Percentiles rank a stretch among this genome's conserved stretches.
Conservation (phyloP, 2,113 vertebrate species). For the Larimichthys crocea region DNA sequence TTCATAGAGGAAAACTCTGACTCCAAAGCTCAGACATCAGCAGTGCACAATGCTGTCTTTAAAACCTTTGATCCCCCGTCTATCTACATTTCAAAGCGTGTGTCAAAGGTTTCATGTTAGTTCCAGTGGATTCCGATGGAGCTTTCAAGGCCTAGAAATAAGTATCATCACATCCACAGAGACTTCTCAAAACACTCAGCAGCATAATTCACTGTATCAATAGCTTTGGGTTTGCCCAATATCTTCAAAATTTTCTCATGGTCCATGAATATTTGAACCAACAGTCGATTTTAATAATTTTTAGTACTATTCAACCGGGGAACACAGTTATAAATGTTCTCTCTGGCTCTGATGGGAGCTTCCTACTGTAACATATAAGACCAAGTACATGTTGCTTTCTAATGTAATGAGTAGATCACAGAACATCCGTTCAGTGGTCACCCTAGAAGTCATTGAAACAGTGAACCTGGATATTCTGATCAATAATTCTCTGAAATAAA, state of each 20-base stretch:
- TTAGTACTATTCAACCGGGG: too few relatives aligned
- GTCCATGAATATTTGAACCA: too few relatives aligned
- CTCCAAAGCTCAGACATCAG: constrained; percentile 10
- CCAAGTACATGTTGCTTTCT: too few relatives aligned
- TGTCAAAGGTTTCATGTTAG: background rate
- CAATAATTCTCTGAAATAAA: too few relatives aligned
- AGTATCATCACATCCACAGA: background rate
- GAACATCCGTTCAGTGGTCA: too few relatives aligned
- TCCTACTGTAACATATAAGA: too few relatives aligned
- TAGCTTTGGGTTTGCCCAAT: background rate
- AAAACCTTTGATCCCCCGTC: background rate
- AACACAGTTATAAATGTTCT: too few relatives aligned
- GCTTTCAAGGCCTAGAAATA: background rate
- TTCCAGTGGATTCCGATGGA: background rate
- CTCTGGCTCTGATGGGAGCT: too few relatives aligned
- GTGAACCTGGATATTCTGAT: too few relatives aligned
- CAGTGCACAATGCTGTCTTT: background rate
- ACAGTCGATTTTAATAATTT: too few relatives aligned
- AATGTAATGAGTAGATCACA: too few relatives aligned
- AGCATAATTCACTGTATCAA: background rate
- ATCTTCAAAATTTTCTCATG: background rate
- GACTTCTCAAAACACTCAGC: background rate
- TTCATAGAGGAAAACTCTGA: background rate
- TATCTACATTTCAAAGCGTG: background rate
- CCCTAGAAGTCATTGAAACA: too few relatives aligned